Percentiles rank a stretch among this genome's conserved stretches.
Evolutionary conservation across 2,888 invertebrate species (phyloP).

Genomic region (Parnassius apollo): DNA sequence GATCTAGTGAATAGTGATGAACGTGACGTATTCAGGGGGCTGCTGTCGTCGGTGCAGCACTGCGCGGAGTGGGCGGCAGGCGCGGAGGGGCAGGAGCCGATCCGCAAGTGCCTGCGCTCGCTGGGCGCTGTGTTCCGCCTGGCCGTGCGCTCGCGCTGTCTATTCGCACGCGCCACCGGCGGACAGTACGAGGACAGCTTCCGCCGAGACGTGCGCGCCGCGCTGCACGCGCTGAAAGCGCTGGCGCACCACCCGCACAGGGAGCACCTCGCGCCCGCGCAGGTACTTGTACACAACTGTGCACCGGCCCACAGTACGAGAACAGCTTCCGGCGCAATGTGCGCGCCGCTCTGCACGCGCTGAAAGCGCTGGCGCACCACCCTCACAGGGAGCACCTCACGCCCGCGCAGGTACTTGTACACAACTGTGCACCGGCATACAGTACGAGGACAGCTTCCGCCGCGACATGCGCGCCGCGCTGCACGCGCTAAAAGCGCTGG

Average conservation of each 20-base stretch:
- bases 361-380: constrained; percentile 86
- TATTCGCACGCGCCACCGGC: constrained; percentile 92
- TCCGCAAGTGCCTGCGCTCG: constrained; percentile 94
- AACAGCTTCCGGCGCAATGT: constrained; percentile 92
- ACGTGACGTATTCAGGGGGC: constrained; percentile 72
- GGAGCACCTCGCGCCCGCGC: constrained; percentile 86
- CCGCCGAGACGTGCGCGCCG: constrained; percentile 88
- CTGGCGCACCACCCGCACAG: constrained; percentile 85
- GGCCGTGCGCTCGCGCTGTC: constrained; percentile 91
- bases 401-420: constrained; percentile 84
- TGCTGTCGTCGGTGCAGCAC: constrained; percentile 93
- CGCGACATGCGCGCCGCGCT: constrained; percentile 91
- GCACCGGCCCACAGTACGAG: constrained; percentile 92
- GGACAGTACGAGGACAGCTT: constrained; percentile 95
- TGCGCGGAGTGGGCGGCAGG: constrained; percentile 93
- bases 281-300: too few species aligned
- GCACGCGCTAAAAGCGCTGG: constrained; percentile 88
- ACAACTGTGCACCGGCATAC: constrained; percentile 88
- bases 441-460: constrained; percentile 93
- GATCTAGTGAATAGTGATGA: too few species aligned
- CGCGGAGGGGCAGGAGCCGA: constrained; percentile 93
- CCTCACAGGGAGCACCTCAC: constrained; percentile 87
- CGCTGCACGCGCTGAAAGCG: constrained; percentile 89
- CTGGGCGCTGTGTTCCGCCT: constrained; percentile 96
- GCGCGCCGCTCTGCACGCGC: constrained; percentile 88